phyloP scores from a whole-genome alignment of 2,113 vertebrate species.

The Ailuropoda melanoleuca region DNA sequence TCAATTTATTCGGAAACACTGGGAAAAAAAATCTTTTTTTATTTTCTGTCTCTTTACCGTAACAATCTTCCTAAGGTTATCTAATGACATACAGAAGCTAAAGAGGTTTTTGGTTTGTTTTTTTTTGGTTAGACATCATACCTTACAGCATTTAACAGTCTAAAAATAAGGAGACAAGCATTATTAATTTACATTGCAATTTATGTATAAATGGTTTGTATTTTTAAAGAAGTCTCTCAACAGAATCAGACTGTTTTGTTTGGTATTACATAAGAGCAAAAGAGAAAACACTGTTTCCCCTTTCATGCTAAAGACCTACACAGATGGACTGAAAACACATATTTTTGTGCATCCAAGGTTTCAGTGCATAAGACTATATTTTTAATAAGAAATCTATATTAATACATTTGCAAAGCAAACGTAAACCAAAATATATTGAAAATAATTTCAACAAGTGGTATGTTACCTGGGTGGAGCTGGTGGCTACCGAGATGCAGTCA shows the following conservation, averaged over 20 bases:
- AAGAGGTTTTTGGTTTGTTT: background rate
- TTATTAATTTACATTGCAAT: constrained; percentile 50
- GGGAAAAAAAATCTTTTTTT: constrained; percentile 59
- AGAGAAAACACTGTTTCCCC: constrained; percentile 57
- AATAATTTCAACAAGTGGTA: constrained; percentile 81
- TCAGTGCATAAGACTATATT: background rate
- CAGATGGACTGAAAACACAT: constrained; percentile 45
- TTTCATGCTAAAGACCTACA: constrained; percentile 55
- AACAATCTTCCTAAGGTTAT: constrained; percentile 29
- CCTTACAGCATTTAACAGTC: constrained; percentile 30
- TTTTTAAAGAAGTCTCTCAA: constrained; percentile 63
- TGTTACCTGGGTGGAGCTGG: constrained; percentile 94
- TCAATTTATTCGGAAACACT: constrained; percentile 44
- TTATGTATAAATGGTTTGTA: constrained; percentile 29
- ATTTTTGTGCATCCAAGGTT: constrained; percentile 48
- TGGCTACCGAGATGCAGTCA: constrained; percentile 94
- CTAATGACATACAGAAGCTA: constrained; percentile 48
- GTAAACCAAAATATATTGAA: constrained; percentile 71
- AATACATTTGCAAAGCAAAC: constrained; percentile 64
- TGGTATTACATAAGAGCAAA: constrained; percentile 77
- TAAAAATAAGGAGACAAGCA: constrained; percentile 58
- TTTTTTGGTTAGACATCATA: constrained; percentile 26
- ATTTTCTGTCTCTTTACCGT: constrained; percentile 25
- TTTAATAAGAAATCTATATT: constrained; percentile 40
- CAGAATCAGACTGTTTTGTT: constrained; percentile 58